Evolutionary conservation across 1,140 invertebrate species (phyloP).

Genomic region (Ostrea denselamellosa): DNA sequence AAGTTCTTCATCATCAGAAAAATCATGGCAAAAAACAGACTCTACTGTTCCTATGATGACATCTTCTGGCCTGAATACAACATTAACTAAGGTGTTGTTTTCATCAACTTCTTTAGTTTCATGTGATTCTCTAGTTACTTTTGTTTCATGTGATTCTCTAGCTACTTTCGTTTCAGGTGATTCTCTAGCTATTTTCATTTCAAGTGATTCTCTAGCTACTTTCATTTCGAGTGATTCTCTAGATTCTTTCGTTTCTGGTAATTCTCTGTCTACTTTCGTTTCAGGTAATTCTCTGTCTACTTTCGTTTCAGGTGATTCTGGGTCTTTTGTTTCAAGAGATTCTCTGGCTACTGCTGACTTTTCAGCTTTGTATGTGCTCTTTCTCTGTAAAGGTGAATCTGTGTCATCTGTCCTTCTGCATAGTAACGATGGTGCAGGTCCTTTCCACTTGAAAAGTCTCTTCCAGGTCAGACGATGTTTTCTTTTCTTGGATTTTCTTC

Average conservation of each 20-base stretch:
- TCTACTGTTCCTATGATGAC: neutral
- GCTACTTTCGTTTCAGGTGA: neutral
- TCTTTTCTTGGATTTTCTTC: constrained; percentile 40
- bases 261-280: neutral
- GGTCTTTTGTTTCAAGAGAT: no score
- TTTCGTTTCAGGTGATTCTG: neutral
- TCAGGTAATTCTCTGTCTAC: neutral
- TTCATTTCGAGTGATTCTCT: neutral
- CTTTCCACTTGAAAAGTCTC: constrained; percentile 44
- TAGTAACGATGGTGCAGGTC: constrained; percentile 49
- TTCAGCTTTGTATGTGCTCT: neutral
- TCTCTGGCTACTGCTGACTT: neutral
- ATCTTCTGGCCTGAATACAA: neutral
- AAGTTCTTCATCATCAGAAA: neutral
- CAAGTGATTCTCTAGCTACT: neutral
- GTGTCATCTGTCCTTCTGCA: constrained; percentile 26
- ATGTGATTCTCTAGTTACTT: neutral
- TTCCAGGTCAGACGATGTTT: constrained; percentile 49
- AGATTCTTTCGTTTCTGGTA: no score
- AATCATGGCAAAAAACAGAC: neutral
- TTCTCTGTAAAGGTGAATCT: neutral
- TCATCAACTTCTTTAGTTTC: neutral
- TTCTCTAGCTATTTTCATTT: neutral
- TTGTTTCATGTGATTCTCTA: no score
- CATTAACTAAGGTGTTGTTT: neutral